A percentile compares a stretch with the other conserved stretches of the same genome.
These are phyloP conservation scores for Phallusia fumigata DNA, from an alignment of 23 tunicate genomes.

Conservation along the genomic window DNA sequence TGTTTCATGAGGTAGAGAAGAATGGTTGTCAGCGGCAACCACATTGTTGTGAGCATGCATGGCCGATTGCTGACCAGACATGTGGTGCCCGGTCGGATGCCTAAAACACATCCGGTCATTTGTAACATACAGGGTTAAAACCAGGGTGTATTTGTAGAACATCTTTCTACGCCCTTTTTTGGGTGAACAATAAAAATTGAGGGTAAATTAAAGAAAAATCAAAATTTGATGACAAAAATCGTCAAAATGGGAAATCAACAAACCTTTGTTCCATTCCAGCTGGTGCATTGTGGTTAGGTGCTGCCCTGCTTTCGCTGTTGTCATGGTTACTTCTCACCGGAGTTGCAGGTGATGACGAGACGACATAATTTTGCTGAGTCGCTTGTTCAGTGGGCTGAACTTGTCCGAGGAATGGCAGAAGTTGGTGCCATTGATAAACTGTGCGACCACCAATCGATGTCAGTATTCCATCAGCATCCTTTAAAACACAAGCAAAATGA, in stretches of 20 bases:
- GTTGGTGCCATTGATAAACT: conserved; percentile 85
- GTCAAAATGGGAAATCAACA: too few species aligned
- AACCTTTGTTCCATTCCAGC: background rate
- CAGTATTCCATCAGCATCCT: background rate
- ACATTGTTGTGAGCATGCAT: too few species aligned
- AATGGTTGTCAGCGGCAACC: background rate
- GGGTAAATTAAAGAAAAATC: too few species aligned
- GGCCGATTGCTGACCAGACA: too few species aligned
- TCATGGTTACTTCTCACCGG: background rate
- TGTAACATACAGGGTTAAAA: too few species aligned
- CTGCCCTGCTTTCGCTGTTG: background rate
- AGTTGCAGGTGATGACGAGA: background rate
- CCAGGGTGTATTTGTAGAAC: too few species aligned
- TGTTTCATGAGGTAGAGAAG: background rate
- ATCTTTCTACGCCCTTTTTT: too few species aligned
- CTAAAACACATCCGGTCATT: too few species aligned
- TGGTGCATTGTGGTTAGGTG: background rate
- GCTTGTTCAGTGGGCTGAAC: conserved; percentile 45
- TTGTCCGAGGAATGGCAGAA: conserved; percentile 77
- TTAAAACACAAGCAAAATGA: too few species aligned
- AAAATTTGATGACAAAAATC: too few species aligned
- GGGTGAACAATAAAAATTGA: too few species aligned
- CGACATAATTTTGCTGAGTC: background rate
- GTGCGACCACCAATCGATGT: background rate
- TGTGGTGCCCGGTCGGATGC: too few species aligned